phyloP scores from a whole-genome alignment of 2,797 vertebrate species.

The Gallinago solitaria region DNA sequence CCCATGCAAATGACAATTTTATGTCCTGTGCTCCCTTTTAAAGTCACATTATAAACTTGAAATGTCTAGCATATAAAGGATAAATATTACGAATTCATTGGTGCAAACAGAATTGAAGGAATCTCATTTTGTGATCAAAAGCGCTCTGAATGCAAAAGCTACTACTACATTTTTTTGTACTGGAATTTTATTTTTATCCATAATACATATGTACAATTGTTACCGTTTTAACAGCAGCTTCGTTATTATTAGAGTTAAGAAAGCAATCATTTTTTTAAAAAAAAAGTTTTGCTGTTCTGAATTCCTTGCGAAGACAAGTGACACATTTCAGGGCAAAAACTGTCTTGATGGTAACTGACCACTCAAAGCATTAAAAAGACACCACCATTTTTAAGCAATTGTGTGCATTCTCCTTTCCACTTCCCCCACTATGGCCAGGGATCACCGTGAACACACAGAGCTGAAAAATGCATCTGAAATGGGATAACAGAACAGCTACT shows the following conservation, averaged over 20 bases:
- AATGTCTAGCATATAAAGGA: background rate
- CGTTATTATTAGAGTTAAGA: background rate
- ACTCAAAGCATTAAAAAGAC: background rate
- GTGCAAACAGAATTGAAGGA: background rate
- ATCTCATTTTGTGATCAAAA: background rate
- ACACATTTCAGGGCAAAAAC: background rate
- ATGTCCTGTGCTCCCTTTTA: background rate
- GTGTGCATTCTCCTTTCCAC: background rate
- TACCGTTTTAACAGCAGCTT: background rate
- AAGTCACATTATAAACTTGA: background rate
- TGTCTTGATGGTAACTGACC: background rate
- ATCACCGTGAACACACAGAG: background rate
- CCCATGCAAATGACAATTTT: background rate
- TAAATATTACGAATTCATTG: background rate
- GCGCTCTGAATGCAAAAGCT: background rate
- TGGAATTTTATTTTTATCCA: background rate
- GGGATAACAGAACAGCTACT: background rate
- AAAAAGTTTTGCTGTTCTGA: background rate
- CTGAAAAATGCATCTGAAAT: background rate
- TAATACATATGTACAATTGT: background rate
- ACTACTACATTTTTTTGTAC: background rate
- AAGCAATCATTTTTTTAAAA: background rate
- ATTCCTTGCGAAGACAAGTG: background rate
- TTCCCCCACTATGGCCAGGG: background rate
- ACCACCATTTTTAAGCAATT: background rate